Evolutionary conservation across 1,140 invertebrate genomes (phyloP), one percentile per base, ranked within the genome.

Genomic region (Lasaia peninsularis): DNA sequence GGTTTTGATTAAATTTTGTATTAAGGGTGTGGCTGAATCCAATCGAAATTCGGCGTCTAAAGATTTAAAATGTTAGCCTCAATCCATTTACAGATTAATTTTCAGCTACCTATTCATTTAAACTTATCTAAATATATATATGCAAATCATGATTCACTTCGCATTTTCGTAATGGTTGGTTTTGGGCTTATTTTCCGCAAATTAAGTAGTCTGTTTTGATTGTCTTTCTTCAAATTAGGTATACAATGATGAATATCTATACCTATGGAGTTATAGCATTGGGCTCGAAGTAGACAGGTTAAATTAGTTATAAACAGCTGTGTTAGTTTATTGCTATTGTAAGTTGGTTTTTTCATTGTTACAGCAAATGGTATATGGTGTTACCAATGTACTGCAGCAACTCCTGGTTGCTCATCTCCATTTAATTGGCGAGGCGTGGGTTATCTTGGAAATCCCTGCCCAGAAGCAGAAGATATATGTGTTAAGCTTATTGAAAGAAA

Each of bases 401-500:
- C 96, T 56, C 96, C 96, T 12, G 96, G 96, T 4, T 98, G 97
- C 90, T 94, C 92, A 11, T 92, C 93, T 21, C 92, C 93, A 10
- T 95, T 98, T 64, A 96, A 97, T 79, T 98, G 96, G 96, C 79
- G 93, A 6, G 92, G 92, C 44, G 81, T 92, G 31, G 91, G 91
- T 0, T 92, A 89, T 53, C 71, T 91, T 11, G 91, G 91, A 0
- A 95, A 93, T 78, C 92, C 95, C 58, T 98, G 97, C 81, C 95
- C 95, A 0, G 94, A 96, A 71, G 88, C 91, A 59, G 92, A 96
- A 86, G 96, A 98, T 80, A 94, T 95, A 69, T 98, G 97, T 90
- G 95, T 98, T 0, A 98, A 98, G 90, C 91, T 98, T 31, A 94
- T 95, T 61, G 96, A 98, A 86, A 91, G 91, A 56, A 96, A 96